These are phyloP conservation scores for Petrocephalus schoutedeni DNA, from an alignment of 2,797 vertebrate species.

Conservation along the genomic window DNA sequence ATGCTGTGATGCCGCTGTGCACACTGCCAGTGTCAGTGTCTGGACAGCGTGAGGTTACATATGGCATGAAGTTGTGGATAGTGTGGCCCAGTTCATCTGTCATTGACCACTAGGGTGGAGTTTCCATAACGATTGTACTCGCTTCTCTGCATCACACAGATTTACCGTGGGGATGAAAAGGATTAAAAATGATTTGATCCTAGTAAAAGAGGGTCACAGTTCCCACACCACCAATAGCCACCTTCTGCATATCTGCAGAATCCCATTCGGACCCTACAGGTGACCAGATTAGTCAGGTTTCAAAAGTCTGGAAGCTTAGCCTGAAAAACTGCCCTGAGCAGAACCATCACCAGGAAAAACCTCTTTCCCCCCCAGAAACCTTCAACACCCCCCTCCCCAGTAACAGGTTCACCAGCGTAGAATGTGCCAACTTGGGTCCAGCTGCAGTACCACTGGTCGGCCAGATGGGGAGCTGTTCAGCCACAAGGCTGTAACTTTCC, in stretches of 20 bases:
- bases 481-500: constrained; percentile 20
- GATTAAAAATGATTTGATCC: background rate
- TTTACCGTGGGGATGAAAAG: background rate
- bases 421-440: background rate
- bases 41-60: background rate
- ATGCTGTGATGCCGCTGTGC: background rate
- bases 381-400: background rate
- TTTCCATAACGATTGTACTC: background rate
- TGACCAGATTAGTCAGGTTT: background rate
- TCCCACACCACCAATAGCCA: background rate
- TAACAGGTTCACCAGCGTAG: background rate
- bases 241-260: background rate
- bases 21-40: background rate
- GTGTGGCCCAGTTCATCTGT: background rate
- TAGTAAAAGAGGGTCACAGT: background rate
- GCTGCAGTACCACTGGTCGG: constrained; percentile 12
- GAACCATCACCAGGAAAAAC: background rate
- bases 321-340: background rate
- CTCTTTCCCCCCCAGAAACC: background rate
- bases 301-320: background rate
- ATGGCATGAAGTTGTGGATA: background rate
- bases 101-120: background rate
- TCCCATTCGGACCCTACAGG: background rate
- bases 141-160: background rate
- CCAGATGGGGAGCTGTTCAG: constrained; percentile 12